A percentile compares a stretch with the other conserved stretches of the same genome.
Conservation (phyloP, 2,797 vertebrate genomes). For the Gephyroberyx darwinii region DNA sequence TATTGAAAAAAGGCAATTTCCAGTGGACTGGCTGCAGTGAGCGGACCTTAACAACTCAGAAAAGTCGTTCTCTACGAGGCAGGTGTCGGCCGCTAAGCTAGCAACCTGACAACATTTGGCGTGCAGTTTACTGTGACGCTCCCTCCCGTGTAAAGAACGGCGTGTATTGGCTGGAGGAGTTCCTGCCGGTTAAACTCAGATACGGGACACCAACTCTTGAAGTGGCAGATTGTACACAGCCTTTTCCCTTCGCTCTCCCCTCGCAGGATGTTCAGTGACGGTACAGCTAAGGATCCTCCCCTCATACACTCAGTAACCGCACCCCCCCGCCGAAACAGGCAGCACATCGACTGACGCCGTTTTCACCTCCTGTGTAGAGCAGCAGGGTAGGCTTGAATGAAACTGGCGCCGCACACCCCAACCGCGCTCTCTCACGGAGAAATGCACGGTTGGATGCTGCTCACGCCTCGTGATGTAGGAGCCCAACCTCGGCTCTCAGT, state of each 20-base stretch:
- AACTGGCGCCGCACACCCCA: conserved; percentile 16
- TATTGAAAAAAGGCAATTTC: not conserved
- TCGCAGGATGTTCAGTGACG: conserved; percentile 14
- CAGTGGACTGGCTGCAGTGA: not conserved
- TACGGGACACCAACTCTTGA: conserved; percentile 65
- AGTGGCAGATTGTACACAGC: conserved; percentile 77
- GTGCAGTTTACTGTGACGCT: conserved; percentile 1
- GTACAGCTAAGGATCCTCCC: conserved; percentile 18
- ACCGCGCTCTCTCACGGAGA: not conserved
- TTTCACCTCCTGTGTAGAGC: conserved; percentile 36
- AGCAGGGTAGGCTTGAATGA: conserved; percentile 46
- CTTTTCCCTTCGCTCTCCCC: conserved; percentile 32
- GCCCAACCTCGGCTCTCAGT: conserved; percentile 78
- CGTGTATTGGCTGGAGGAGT: conserved; percentile 64
- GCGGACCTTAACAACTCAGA: not conserved
- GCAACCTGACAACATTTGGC: conserved; percentile 7
- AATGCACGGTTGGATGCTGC: conserved; percentile 4
- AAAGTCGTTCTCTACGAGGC: conserved; percentile 17
- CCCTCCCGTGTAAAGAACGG: not conserved
- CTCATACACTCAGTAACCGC: conserved; percentile 39
- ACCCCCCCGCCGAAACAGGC: conserved; percentile 14
- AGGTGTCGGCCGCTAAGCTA: not conserved
- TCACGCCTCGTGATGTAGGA: conserved; percentile 10
- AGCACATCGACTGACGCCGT: conserved; percentile 24
- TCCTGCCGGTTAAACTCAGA: conserved; percentile 81